phyloP scores from a whole-genome alignment of 2,888 invertebrate species.

The Idaea straminata region DNA sequence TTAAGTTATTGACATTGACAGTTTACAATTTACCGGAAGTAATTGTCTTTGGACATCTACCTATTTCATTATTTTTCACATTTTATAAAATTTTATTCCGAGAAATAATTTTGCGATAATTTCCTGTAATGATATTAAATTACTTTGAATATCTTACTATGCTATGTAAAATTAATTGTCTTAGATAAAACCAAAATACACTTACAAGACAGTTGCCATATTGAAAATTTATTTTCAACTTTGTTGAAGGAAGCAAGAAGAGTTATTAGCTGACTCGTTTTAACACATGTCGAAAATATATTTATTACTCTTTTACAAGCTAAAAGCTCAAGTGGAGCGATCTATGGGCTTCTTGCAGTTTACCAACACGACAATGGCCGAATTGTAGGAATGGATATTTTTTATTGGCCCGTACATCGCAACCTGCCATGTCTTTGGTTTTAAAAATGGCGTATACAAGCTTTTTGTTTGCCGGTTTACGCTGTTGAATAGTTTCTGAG shows the following conservation, averaged over 20 bases:
- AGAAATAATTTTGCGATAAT: too few relatives aligned
- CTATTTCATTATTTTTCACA: too few relatives aligned
- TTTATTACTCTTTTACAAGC: conserved; percentile 77
- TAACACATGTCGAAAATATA: conserved; percentile 74
- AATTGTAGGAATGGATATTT: conserved; percentile 77
- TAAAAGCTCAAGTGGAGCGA: conserved; percentile 75
- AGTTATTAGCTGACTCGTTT: conserved; percentile 71
- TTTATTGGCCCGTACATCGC: conserved; percentile 77
- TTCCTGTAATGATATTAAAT: too few relatives aligned
- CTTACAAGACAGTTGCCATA: conserved; percentile 46
- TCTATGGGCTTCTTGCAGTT: conserved; percentile 79
- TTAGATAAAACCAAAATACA: too few relatives aligned
- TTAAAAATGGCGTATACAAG: conserved; percentile 83
- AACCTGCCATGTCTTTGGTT: conserved; percentile 81
- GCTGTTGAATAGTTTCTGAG: conserved; percentile 74
- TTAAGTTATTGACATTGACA: too few relatives aligned
- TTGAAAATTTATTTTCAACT: conserved; percentile 27
- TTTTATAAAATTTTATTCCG: too few relatives aligned
- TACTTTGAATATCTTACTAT: too few relatives aligned
- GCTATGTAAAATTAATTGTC: too few relatives aligned
- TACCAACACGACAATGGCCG: conserved; percentile 81
- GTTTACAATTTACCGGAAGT: too few relatives aligned
- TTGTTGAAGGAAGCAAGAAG: conserved; percentile 35
- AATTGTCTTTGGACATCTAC: too few relatives aligned
- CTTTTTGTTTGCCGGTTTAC: conserved; percentile 82